Conservation (phyloP, 1,140 invertebrate species). For the Bombus haemorrhoidalis region DNA sequence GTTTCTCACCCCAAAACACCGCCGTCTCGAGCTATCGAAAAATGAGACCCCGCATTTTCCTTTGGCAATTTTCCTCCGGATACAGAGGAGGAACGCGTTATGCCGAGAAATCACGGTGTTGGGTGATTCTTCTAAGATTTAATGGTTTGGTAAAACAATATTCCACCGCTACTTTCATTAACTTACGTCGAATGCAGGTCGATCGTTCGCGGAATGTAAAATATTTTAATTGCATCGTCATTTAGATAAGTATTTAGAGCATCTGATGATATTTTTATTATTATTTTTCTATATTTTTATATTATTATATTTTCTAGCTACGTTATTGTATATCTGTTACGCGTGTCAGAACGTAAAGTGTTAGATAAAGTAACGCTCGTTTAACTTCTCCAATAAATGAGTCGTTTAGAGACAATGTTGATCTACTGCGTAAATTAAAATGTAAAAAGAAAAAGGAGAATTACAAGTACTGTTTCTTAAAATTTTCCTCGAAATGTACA, state of each 20-base stretch:
- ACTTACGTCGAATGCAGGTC: background rate
- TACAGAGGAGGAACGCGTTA: constrained; percentile 19
- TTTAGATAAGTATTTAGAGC: background rate
- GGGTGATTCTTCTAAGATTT: background rate
- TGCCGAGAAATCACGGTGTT: constrained; percentile 10
- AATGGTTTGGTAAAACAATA: background rate
- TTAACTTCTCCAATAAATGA: background rate
- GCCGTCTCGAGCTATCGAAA: constrained; percentile 51
- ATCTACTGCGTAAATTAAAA: background rate
- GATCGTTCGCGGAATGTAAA: background rate
- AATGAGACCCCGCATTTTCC: constrained; percentile 50
- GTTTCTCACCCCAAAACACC: background rate
- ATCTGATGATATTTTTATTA: too few relatives aligned
- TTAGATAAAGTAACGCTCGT: background rate
- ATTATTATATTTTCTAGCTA: background rate
- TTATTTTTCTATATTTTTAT: too few relatives aligned
- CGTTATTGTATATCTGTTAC: background rate
- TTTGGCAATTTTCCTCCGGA: constrained; percentile 59
- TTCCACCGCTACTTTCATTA: background rate
- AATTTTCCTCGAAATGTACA: too few relatives aligned
- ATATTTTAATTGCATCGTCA: background rate
- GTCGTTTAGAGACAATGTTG: background rate
- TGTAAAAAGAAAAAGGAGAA: background rate
- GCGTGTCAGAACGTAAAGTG: background rate
- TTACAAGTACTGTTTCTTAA: too few relatives aligned